phyloP scores from a whole-genome alignment of 2,797 vertebrate genomes.

The Bradypodion pumilum region DNA sequence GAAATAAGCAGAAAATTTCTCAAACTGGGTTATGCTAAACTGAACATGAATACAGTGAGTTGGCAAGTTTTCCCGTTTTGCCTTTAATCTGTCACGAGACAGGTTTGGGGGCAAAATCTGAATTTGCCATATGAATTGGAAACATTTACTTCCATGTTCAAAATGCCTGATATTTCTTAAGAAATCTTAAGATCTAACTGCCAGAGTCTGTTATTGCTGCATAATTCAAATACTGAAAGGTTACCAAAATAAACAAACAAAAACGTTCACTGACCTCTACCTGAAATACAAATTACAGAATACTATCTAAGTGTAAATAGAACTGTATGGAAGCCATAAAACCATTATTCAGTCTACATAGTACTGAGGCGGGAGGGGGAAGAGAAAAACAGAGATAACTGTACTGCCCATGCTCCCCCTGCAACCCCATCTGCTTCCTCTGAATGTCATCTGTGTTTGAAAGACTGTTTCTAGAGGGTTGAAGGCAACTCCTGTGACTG shows the following conservation, averaged over 20 bases:
- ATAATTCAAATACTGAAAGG: too few relatives aligned
- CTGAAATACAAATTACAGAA: not conserved
- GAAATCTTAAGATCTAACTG: not conserved
- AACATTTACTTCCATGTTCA: not conserved
- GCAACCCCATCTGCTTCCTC: not conserved
- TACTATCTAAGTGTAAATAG: not conserved
- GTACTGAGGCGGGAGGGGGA: not conserved
- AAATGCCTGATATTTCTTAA: not conserved
- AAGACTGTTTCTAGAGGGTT: not conserved
- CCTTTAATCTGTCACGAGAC: not conserved
- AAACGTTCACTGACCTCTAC: too few relatives aligned
- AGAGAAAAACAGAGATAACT: not conserved
- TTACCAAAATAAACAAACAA: not conserved
- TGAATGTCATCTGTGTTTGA: constrained; percentile 26
- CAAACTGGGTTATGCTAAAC: not conserved
- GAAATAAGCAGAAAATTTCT: not conserved
- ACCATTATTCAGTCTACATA: not conserved
- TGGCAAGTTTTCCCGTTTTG: too few relatives aligned
- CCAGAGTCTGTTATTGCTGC: not conserved
- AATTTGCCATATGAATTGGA: not conserved
- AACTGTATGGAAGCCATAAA: not conserved
- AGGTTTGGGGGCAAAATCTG: too few relatives aligned
- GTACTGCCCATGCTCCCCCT: not conserved
- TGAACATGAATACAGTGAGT: not conserved
- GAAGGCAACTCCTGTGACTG: rapidly evolving